Base-by-base conservation (phyloP, 2,888 invertebrate species). In the Tiliacea citrago region DNA sequence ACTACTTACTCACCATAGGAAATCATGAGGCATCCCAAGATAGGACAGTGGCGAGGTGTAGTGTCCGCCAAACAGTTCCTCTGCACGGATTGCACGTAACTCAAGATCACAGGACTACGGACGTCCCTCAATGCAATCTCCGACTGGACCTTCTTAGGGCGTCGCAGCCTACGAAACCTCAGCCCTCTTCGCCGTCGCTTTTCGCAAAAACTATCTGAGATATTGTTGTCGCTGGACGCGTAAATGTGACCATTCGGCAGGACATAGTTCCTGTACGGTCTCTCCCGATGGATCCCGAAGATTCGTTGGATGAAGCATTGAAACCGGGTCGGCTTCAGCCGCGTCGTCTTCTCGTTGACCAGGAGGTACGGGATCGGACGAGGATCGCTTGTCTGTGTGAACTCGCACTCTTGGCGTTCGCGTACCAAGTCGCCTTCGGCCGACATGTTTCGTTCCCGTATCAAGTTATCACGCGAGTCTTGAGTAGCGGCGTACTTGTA, bases 31-130 rank as follows among this genome's bases (percentile, higher is more conserved):
- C 96, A 96, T 0, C 95, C 95, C 8, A 90, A 39, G 2, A 96
- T 92, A 0, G 96, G 96, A 66, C 96, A 96, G 13, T 94, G 93
- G 5, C 96, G 82, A 0, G 92, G 92, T 35, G 95, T 95, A 0
- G 91, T 94, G 55, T 96, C 96, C 89, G 90, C 91, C 62, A 96
- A 81, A 42, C 93, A 96, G 68, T 83, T 92, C 73, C 84, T 91
- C 85, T 95, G 96, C 0, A 94, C 93, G 0, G 93, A 91, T 75
- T 96, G 95, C 4, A 95, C 93, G 42, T 91, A 95, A 0, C 90
- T 88, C 66, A 95, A 69, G n/a, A 95, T 94, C 1, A 90, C 83
- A 0, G 95, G 94, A 67, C 87, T 92, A 29, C 90, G 90, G 13
- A 89, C 29, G 24, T 92, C 90, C 2, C 90, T 88, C 13, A 95